Base-by-base conservation (phyloP, 1,140 invertebrate species). In the Zaprionus tsacasi region DNA sequence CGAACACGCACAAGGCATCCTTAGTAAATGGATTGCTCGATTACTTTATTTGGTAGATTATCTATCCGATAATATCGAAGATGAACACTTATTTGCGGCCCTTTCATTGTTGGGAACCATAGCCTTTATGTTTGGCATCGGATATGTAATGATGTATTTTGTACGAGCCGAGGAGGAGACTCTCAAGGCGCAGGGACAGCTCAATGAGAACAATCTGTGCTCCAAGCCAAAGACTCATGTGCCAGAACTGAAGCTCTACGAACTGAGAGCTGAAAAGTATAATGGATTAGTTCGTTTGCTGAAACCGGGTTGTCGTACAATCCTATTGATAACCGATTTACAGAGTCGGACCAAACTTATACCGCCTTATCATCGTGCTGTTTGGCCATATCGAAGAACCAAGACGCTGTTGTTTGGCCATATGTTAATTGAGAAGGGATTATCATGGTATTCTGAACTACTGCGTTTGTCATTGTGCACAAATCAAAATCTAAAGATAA, bases 381-480 rank as follows among this genome's bases (percentile, higher is more conserved):
- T 99, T 56, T 99, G 97, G 96, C 98, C 98, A 13, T 99, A 99
- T 92, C 95, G 98, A 91, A 98, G 97, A 97, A 98, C 97, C 92
- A 98, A 98, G 93, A 98, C 97, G 0, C 94, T 99, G 60, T 95
- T 98, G 93, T 99, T 99, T 94, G 96, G 96, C 25, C 98, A 97
- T 92, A 94, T 99, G 93, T 95, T 97, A 78, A 94, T 99, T 65
- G 98, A 99, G 92, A 96, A 98, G 73, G 97, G 98, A 86, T 93
- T 99, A 63, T 94, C 94, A 38, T 99, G 98, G 98, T 99, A 99
- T 93, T 96, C 96, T 50, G 96, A 97, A 81, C 93, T 99, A 30
- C 93, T 99, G 48, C 95, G 96, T 72, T 94, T 98, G 75, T 97
- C 97, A 60, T 94, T 99, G 54, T 95, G 96, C 21, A 96, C 98